phyloP scores from a whole-genome alignment of 2,113 vertebrate species.

The Anseranas semipalmata region DNA sequence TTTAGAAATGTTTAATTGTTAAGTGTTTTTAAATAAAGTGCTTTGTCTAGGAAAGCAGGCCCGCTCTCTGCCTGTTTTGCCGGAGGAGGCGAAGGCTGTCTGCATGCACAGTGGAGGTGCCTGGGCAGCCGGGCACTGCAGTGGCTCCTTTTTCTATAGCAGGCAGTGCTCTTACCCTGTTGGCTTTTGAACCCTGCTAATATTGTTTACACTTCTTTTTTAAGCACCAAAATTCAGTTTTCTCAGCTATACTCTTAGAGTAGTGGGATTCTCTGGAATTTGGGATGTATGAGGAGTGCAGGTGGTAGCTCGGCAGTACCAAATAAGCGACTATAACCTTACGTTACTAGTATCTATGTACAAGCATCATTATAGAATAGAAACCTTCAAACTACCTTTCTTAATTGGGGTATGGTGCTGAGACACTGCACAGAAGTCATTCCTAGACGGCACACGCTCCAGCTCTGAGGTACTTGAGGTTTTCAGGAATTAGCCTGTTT shows the following conservation, averaged over 20 bases:
- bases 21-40: not conserved
- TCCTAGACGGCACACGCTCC: not conserved
- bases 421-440: not conserved
- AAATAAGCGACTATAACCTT: not conserved
- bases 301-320: not conserved
- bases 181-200: not conserved
- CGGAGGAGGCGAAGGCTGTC: not conserved
- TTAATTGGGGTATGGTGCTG: not conserved
- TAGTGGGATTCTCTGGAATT: not conserved
- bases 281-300: not conserved
- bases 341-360: not conserved
- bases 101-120: not conserved
- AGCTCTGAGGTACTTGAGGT: not conserved
- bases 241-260: not conserved
- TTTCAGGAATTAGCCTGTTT: not conserved
- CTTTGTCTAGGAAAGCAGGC: not conserved
- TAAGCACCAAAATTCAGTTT: not conserved
- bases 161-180: rapidly evolving
- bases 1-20: not conserved
- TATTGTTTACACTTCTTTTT: not conserved
- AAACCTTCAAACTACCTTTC: not conserved
- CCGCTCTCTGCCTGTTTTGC: not conserved
- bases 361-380: not conserved
- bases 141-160: not conserved
- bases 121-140: not conserved